Conservation (phyloP, 2,888 invertebrate species). For the Abscondita cerata region DNA sequence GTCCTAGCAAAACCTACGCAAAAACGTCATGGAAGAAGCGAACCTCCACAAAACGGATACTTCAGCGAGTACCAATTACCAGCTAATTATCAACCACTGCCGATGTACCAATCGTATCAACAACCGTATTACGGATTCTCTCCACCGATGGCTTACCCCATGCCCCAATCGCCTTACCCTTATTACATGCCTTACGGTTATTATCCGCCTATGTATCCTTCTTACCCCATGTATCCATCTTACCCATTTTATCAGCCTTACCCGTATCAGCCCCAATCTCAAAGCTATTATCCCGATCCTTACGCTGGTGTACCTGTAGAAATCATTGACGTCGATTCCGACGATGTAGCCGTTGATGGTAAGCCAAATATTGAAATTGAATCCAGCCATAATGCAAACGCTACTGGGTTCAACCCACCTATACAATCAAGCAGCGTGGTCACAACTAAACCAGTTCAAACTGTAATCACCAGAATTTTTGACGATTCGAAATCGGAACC, state of each 20-base stretch:
- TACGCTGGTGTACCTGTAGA: slow-evolving; percentile 43
- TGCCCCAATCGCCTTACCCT: no score
- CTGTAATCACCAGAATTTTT: slow-evolving; percentile 18
- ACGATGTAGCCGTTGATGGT: neutral
- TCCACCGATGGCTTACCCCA: no score
- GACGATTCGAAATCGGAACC: slow-evolving; percentile 7
- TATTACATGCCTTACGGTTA: neutral
- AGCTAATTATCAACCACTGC: slow-evolving; percentile 1
- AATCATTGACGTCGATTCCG: slow-evolving; percentile 43
- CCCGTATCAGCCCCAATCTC: neutral
- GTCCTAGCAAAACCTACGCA: neutral
- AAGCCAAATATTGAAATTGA: slow-evolving; percentile 6
- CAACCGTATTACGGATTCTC: no score
- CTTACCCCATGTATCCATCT: slow-evolving; percentile 6
- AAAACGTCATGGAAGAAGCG: neutral
- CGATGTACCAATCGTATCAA: neutral
- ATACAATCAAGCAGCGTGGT: slow-evolving; percentile 4
- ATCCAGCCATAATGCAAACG: neutral
- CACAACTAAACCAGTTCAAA: slow-evolving; percentile 14
- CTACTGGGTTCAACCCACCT: neutral
- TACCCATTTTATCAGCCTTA: slow-evolving; percentile 4
- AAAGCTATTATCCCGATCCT: slow-evolving; percentile 27
- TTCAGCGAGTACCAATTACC: neutral
- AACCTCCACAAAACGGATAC: neutral
- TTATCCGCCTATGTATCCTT: slow-evolving; percentile 5